Conservation (phyloP, 2,113 vertebrate species). For the Coracopsis vasa region DNA sequence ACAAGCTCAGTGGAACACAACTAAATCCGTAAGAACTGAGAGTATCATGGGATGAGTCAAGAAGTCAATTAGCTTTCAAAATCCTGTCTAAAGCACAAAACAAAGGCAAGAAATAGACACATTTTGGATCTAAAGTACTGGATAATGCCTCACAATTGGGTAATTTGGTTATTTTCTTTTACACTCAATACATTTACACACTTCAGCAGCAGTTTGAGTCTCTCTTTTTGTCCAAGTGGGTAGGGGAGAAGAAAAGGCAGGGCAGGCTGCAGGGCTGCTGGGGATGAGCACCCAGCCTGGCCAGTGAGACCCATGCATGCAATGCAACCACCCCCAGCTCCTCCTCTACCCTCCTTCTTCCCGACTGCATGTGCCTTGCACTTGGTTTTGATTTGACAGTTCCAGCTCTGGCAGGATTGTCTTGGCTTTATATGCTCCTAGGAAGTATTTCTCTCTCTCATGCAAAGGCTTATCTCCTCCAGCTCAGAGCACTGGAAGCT, state of each 20-base stretch:
- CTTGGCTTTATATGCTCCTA: not conserved
- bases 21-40: not conserved
- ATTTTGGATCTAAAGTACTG: not conserved
- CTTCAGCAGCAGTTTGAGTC: not conserved
- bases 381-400: not conserved
- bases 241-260: not conserved
- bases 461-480: not conserved
- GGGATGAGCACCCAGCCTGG: not conserved
- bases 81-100: not conserved
- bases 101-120: not conserved
- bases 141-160: not conserved
- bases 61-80: not conserved
- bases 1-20: not conserved
- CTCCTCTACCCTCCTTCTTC: not conserved
- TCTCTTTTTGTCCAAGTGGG: accelerated
- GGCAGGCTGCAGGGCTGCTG: not conserved
- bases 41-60: not conserved
- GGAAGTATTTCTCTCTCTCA: not conserved
- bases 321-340: not conserved
- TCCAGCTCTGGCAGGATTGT: not conserved
- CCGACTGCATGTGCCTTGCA: not conserved
- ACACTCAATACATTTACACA: not conserved
- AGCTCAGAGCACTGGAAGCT: not conserved
- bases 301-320: not conserved
- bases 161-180: not conserved